phyloP scores from a whole-genome alignment of 2,888 invertebrate species.

The Ophion ellenae region DNA sequence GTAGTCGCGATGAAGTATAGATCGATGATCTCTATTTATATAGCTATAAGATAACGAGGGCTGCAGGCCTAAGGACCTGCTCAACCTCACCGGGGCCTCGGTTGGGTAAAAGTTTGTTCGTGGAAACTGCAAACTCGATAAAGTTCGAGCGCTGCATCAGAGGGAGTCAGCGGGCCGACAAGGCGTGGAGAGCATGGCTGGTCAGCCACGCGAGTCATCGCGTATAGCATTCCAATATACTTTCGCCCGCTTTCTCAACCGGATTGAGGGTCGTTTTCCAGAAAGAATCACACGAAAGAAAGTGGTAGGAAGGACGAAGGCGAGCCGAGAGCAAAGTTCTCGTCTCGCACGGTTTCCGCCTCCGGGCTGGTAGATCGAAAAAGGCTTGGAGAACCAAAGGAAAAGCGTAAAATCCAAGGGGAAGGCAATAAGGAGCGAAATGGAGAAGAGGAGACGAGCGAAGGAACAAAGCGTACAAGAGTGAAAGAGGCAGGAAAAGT shows the following conservation, averaged over 20 bases:
- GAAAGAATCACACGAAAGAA: constrained; percentile 20
- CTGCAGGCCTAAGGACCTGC: constrained; percentile 13
- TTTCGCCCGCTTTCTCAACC: constrained; percentile 41
- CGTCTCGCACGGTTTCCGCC: constrained; percentile 77
- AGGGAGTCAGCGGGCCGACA: constrained; percentile 59
- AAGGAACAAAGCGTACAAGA: constrained; percentile 52
- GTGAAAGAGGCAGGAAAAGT: constrained; percentile 58
- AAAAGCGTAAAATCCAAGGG: constrained; percentile 36
- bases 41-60: constrained; percentile 6
- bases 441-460: constrained; percentile 32
- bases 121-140: constrained; percentile 82
- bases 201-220: constrained; percentile 57
- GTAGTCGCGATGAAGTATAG: constrained; percentile 23
- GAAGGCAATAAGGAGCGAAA: constrained; percentile 21
- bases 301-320: constrained; percentile 18
- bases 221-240: constrained; percentile 42
- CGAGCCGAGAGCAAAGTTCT: constrained; percentile 56
- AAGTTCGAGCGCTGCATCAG: constrained; percentile 77
- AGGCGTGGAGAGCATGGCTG: constrained; percentile 45
- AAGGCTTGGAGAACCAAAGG: constrained; percentile 37
- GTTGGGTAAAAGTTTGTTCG: constrained; percentile 76
- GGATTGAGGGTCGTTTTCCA: constrained; percentile 13
- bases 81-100: constrained; percentile 18
- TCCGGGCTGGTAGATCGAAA: constrained; percentile 67
- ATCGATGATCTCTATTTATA: background rate